Conservation (phyloP, 2,113 vertebrate genomes). For the Tachycineta bicolor region DNA sequence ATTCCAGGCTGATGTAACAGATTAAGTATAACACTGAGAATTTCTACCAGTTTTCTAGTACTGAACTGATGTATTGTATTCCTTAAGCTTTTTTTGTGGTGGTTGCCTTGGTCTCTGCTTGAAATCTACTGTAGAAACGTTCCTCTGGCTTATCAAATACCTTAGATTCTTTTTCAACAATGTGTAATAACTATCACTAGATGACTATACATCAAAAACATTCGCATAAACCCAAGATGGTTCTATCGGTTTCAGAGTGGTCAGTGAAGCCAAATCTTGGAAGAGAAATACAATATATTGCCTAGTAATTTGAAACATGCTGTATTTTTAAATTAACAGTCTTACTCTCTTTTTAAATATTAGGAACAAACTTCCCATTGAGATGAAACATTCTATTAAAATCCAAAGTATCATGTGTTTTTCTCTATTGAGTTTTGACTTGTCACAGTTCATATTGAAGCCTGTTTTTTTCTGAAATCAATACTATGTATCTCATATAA, state of each 20-base stretch:
- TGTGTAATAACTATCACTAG: not conserved
- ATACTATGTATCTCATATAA: not conserved
- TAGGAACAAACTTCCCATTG: not conserved
- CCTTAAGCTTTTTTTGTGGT: not conserved
- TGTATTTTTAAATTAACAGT: not conserved
- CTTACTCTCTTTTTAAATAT: not conserved
- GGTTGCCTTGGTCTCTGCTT: not conserved
- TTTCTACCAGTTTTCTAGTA: not conserved
- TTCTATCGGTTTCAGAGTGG: not conserved
- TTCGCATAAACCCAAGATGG: not conserved
- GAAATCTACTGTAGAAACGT: not conserved
- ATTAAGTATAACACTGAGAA: not conserved
- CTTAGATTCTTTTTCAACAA: not conserved
- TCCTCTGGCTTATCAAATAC: not conserved
- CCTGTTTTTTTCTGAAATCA: not conserved
- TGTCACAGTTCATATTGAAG: not conserved
- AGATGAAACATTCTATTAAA: not conserved
- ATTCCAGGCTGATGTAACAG: not conserved
- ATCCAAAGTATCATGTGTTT: not conserved
- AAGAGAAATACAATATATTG: not conserved
- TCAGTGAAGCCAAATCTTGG: not conserved
- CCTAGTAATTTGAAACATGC: not conserved
- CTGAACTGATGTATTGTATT: not conserved
- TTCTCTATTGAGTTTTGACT: not conserved
- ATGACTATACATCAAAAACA: not conserved